Evolutionary conservation across 1,140 invertebrate species (phyloP).

Genomic region (Temnothorax curvispinosus): DNA sequence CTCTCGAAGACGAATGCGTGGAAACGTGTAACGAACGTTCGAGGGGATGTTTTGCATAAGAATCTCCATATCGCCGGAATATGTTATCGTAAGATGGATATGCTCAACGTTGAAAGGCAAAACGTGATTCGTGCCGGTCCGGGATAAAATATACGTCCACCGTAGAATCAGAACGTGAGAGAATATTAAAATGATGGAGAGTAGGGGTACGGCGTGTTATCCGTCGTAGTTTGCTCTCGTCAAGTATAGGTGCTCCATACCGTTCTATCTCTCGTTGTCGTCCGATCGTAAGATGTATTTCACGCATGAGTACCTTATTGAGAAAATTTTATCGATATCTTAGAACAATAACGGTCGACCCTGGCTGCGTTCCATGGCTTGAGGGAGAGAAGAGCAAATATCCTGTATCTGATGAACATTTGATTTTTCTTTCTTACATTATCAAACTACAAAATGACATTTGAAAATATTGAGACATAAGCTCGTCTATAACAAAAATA

Average conservation of each 20-base stretch:
- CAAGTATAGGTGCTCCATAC: slow-evolving; percentile 2
- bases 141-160: slow-evolving; percentile 30
- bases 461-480: slow-evolving; percentile 19
- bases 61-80: slow-evolving; percentile 65
- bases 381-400: background rate
- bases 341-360: slow-evolving; percentile 15
- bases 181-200: slow-evolving; percentile 38
- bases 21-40: slow-evolving; percentile 69
- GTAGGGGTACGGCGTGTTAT: background rate
- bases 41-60: slow-evolving; percentile 67
- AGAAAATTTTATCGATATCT: slow-evolving; percentile 51
- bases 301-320: slow-evolving; percentile 9
- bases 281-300: slow-evolving; percentile 8
- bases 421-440: slow-evolving; percentile 11
- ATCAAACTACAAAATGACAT: background rate
- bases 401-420: background rate
- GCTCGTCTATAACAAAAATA: background rate
- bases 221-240: background rate
- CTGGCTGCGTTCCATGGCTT: background rate
- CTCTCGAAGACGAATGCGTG: slow-evolving; percentile 57
- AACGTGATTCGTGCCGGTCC: slow-evolving; percentile 38
- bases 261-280: slow-evolving; percentile 14
- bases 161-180: slow-evolving; percentile 28
- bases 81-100: slow-evolving; percentile 58
- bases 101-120: slow-evolving; percentile 52